Percentiles rank a stretch among this genome's conserved stretches.
phyloP scores from a whole-genome alignment of 1,140 invertebrate species.

The Drosophila ficusphila region DNA sequence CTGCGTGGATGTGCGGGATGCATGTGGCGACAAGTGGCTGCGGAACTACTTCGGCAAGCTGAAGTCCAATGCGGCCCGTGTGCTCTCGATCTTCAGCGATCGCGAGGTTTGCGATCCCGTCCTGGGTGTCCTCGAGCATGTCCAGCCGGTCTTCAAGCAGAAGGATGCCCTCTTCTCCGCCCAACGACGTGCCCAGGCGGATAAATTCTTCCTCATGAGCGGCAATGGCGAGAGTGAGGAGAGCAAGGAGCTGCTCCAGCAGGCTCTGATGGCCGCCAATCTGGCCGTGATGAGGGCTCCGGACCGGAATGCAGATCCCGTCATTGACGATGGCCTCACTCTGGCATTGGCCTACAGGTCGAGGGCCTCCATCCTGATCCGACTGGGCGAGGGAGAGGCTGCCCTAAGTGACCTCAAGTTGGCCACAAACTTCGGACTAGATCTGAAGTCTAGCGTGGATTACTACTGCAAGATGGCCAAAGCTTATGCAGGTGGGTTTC shows the following conservation, averaged over 20 bases:
- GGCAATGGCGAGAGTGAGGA: slow-evolving; percentile 24
- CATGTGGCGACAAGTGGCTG: slow-evolving; percentile 85
- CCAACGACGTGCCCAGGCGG: slow-evolving; percentile 84
- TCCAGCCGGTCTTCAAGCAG: slow-evolving; percentile 84
- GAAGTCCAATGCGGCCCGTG: slow-evolving; percentile 85
- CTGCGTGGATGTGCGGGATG: slow-evolving; percentile 83
- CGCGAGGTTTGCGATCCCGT: slow-evolving; percentile 84
- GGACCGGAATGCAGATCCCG: slow-evolving; percentile 84
- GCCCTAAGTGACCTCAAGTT: slow-evolving; percentile 87
- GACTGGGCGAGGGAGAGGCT: slow-evolving; percentile 85
- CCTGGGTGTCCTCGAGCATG: slow-evolving; percentile 84
- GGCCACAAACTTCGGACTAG: slow-evolving; percentile 86
- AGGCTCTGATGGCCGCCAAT: slow-evolving; percentile 86
- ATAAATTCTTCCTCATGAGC: slow-evolving; percentile 83
- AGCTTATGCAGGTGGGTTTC: slow-evolving; percentile 86
- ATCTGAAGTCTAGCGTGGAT: slow-evolving; percentile 85
- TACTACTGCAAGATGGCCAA: slow-evolving; percentile 87
- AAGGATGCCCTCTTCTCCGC: slow-evolving; percentile 84
- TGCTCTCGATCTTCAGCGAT: slow-evolving; percentile 85
- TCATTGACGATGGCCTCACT: slow-evolving; percentile 86
- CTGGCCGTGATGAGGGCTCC: slow-evolving; percentile 88
- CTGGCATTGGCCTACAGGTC: slow-evolving; percentile 87
- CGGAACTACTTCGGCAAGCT: slow-evolving; percentile 85
- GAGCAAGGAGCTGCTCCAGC: slow-evolving; percentile 82
- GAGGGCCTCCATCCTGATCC: slow-evolving; percentile 86